These are phyloP conservation scores for Tricholauxania praeusta DNA, from an alignment of 2,888 invertebrate species.

Conservation along the genomic window DNA sequence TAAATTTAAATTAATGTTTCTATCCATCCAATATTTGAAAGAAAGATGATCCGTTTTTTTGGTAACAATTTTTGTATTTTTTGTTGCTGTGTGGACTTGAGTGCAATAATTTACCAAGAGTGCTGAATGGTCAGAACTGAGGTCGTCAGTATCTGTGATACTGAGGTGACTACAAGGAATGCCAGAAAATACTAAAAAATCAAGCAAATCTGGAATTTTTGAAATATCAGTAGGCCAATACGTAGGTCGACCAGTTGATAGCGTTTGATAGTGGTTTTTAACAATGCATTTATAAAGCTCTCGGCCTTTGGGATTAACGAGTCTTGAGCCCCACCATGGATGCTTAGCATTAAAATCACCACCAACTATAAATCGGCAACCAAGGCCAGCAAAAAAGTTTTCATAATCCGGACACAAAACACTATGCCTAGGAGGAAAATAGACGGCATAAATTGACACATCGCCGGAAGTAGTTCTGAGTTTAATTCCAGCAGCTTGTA, in stretches of 20 bases:
- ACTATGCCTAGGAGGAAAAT: constrained; percentile 36
- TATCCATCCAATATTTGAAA: constrained; percentile 22
- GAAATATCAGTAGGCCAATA: constrained; percentile 29
- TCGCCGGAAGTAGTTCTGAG: no score
- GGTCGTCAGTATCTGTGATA: constrained; percentile 5
- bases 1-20: constrained; percentile 1
- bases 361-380: constrained; percentile 38
- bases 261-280: not conserved
- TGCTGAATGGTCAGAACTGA: constrained; percentile 24
- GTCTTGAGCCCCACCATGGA: constrained; percentile 40
- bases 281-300: constrained; percentile 32
- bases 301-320: constrained; percentile 35
- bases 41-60: not conserved
- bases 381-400: constrained; percentile 33
- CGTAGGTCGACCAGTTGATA: constrained; percentile 33
- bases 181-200: constrained; percentile 23
- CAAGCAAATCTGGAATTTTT: constrained; percentile 34
- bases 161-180: not conserved
- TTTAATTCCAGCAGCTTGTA: no score
- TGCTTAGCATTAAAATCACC: constrained; percentile 44
- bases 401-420: constrained; percentile 25
- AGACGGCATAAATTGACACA: constrained; percentile 7
- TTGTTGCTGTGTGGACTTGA: not conserved
- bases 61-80: not conserved
- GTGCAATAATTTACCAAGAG: constrained; percentile 7